Evolutionary conservation across 2,113 vertebrate genomes (phyloP).

Genomic region (Apeltes quadracus): DNA sequence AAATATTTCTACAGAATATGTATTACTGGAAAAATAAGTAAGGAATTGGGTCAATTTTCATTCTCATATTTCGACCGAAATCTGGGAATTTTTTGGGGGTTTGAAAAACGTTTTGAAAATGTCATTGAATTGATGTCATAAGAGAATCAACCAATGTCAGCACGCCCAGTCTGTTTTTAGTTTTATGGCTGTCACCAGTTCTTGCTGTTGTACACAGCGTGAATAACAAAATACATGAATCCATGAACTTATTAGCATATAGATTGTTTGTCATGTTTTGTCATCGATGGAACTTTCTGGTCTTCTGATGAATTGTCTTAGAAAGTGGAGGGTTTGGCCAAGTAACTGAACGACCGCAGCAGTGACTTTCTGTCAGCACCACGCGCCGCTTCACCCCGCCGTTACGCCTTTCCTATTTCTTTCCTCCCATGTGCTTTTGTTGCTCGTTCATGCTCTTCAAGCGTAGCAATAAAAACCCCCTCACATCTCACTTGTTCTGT

Average conservation of each 20-base stretch:
- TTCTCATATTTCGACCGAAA: too few species aligned
- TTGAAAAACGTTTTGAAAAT: too few species aligned
- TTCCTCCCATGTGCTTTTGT: conserved; percentile 29
- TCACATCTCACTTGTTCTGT: neutral
- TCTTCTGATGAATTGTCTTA: conserved; percentile 3
- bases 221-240: conserved; percentile 2
- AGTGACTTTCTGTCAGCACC: conserved; percentile 17
- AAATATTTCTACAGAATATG: too few species aligned
- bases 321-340: neutral
- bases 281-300: conserved; percentile 8
- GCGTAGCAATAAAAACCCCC: conserved; percentile 14
- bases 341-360: conserved; percentile 18
- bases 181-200: neutral
- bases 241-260: neutral
- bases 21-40: too few species aligned
- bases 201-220: neutral
- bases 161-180: neutral
- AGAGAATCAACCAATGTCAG: too few species aligned
- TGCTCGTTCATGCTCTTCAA: conserved; percentile 22
- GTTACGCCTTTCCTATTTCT: conserved; percentile 19
- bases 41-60: too few species aligned
- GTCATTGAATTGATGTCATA: too few species aligned
- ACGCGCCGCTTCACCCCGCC: conserved; percentile 5
- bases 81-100: too few species aligned
- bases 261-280: conserved; percentile 3